These are phyloP conservation scores for Didymodactylos carnosus DNA, from an alignment of 2,888 invertebrate genomes.

Conservation along the genomic window DNA sequence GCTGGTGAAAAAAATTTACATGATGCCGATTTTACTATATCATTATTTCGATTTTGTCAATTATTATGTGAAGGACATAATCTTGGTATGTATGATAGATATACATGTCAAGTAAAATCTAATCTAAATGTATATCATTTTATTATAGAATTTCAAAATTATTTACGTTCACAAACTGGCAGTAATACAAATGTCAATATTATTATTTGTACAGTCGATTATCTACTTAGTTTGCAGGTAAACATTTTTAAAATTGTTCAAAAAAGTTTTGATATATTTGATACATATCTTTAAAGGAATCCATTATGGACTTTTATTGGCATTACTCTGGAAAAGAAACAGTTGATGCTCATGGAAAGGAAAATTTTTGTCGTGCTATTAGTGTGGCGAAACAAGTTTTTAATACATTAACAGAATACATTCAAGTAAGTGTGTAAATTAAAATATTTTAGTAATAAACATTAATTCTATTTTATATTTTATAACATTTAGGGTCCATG, in stretches of 20 bases:
- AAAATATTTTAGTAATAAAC: not conserved
- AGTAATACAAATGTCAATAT: conserved; percentile 98
- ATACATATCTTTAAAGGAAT: conserved; percentile 21
- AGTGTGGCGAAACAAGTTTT: conserved; percentile 90
- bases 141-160: conserved; percentile 99
- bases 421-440: conserved; percentile 26
- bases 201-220: conserved; percentile 97
- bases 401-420: conserved; percentile 80
- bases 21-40: conserved; percentile 94
- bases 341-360: conserved; percentile 86
- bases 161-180: conserved; percentile 88
- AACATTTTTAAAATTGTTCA: not conserved
- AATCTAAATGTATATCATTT: too few relatives aligned
- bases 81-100: too few relatives aligned
- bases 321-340: conserved; percentile 95
- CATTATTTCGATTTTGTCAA: conserved; percentile 90
- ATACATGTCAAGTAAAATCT: too few relatives aligned
- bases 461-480: not conserved
- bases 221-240: conserved; percentile 63
- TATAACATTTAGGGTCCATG: conserved; percentile 55
- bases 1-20: conserved; percentile 98
- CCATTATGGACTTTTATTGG: conserved; percentile 80
- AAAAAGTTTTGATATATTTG: not conserved
- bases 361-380: conserved; percentile 94
- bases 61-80: conserved; percentile 99